phyloP scores from a whole-genome alignment of 2,888 invertebrate species.

The Allolobophora icterica region DNA sequence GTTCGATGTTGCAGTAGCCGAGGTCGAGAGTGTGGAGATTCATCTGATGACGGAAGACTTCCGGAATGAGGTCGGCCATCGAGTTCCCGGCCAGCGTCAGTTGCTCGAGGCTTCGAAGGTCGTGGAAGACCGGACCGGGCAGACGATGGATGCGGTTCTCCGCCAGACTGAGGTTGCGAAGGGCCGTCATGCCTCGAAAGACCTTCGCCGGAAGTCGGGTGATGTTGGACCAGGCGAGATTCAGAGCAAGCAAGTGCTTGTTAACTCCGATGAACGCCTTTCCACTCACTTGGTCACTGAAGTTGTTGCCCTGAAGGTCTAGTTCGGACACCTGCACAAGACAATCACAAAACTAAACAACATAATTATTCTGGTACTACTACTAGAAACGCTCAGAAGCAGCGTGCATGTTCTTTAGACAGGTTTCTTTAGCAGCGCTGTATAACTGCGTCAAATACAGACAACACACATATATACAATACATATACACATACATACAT shows the following conservation, averaged over 20 bases:
- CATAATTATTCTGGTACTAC: not conserved
- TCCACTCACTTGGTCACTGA: slow-evolving; percentile 37
- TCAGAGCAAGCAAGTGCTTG: slow-evolving; percentile 41
- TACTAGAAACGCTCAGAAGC: not conserved
- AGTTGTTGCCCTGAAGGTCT: slow-evolving; percentile 48
- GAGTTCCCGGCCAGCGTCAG: slow-evolving; percentile 48
- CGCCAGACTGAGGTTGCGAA: slow-evolving; percentile 46
- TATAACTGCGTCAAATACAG: not conserved
- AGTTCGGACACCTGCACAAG: slow-evolving; percentile 38
- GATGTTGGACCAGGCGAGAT: slow-evolving; percentile 49
- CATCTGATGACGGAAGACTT: slow-evolving; percentile 46
- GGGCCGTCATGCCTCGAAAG: slow-evolving; percentile 44
- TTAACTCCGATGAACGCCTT: slow-evolving; percentile 42
- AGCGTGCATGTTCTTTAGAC: not conserved
- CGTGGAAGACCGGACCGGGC: slow-evolving; percentile 42
- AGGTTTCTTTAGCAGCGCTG: too few relatives aligned
- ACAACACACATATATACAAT: too few relatives aligned
- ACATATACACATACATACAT: too few relatives aligned
- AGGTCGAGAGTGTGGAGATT: slow-evolving; percentile 46
- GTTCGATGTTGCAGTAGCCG: slow-evolving; percentile 46
- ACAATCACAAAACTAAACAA: not conserved
- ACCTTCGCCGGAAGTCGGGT: slow-evolving; percentile 41
- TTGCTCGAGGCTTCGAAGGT: slow-evolving; percentile 42
- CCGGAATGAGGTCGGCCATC: slow-evolving; percentile 39
- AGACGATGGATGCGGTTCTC: slow-evolving; percentile 44